These are phyloP conservation scores for Choloepus didactylus DNA, from an alignment of 2,797 vertebrate species.

Conservation along the genomic window DNA sequence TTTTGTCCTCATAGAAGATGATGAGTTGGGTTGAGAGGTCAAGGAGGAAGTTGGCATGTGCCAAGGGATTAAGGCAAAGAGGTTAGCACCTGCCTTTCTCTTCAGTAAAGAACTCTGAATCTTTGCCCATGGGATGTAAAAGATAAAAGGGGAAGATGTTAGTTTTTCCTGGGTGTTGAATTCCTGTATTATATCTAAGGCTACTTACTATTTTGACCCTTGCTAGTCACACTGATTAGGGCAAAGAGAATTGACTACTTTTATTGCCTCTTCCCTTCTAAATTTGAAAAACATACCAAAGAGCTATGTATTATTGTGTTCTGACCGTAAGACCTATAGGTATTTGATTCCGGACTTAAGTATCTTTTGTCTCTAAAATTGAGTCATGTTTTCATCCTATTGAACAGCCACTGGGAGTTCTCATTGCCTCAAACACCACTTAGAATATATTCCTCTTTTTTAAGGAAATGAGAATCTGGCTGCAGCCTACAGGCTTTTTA, in stretches of 20 bases:
- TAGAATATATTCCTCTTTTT: no score
- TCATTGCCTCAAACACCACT: no score
- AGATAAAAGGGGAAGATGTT: no score
- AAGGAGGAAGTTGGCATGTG: background rate
- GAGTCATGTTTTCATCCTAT: no score
- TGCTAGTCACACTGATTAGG: rapidly evolving
- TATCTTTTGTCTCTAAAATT: background rate
- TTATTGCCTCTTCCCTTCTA: no score
- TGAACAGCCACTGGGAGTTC: background rate
- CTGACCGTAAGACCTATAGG: background rate
- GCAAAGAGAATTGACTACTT: rapidly evolving
- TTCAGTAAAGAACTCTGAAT: background rate
- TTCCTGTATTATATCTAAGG: rapidly evolving
- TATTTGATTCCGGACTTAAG: no score
- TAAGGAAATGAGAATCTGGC: background rate
- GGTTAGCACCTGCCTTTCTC: slow-evolving; percentile 40
- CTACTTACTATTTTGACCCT: background rate
- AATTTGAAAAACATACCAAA: background rate
- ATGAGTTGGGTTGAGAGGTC: background rate
- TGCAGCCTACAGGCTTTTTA: background rate
- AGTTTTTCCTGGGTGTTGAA: rapidly evolving
- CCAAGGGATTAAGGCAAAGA: slow-evolving; percentile 34
- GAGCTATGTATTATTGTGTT: rapidly evolving
- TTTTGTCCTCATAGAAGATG: slow-evolving; percentile 56
- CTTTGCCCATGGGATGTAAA: rapidly evolving